Evolutionary conservation across 2,113 vertebrate species (phyloP), one percentile per base, ranked within the genome.

Genomic region (Heterochromis multidens): DNA sequence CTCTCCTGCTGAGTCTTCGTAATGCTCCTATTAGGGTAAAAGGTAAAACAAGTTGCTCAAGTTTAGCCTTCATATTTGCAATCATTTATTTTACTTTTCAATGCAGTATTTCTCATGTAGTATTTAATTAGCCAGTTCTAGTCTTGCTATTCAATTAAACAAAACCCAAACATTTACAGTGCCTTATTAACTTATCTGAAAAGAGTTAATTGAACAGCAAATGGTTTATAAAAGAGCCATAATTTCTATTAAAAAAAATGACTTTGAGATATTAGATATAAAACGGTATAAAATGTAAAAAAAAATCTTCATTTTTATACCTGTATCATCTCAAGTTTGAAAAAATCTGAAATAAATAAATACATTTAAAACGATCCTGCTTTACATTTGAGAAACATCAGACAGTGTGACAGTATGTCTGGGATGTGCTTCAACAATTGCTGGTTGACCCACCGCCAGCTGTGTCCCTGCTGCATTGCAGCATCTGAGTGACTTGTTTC

Each of bases 361-460:
- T 37, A 70, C 37, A 49, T 2, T 43, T 5, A 12, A 59, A 74
- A 33, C 7, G 14, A 46, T 46, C 27, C 56, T 1, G 11, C 43
- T 54, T 52, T 62, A 59, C 35, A 13, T 70, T n/a, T 87, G 11
- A 33, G 5, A 70, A 74, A 46, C 14, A 52, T 8, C 70, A 6
- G 1, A 31, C 33, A 17, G 56, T 10, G 23, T 60, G 6, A 43
- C 6, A n/a, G n/a, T 7, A 2, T 35, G 21, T 74, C 19, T 49
- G 19, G 1, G 7, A 57, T 8, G 11, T 11, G 13, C 54, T 37
- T 31, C 5, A 43, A 29, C 17, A 3, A 3, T 10, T 27, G 43
- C 5, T 23, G 43, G 37, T 11, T 60, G 40, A 82, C 94, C 93
- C 90, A 99, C 98, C 98, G 97, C 98, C 98, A 99, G 95, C 97